A percentile compares a stretch with the other conserved stretches of the same genome.
Conservation (phyloP, 2,797 vertebrate species). For the Centropyge bicolor region DNA sequence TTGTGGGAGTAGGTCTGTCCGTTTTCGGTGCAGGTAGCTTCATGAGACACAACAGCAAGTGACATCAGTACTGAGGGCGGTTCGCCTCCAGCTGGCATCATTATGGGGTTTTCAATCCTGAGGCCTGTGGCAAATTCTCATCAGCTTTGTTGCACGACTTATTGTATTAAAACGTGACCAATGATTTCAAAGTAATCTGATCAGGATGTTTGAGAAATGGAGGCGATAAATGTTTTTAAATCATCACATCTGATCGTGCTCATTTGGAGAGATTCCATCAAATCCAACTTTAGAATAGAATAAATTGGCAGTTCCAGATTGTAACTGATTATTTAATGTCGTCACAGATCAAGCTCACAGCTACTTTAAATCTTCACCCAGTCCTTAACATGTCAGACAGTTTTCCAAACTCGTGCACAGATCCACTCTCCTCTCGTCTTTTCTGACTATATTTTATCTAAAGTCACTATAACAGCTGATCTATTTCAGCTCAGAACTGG, state of each 20-base stretch:
- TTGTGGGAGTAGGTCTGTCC: constrained; percentile 49
- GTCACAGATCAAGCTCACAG: no score
- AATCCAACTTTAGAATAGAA: no score
- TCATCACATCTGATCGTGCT: no score
- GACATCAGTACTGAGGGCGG: constrained; percentile 21
- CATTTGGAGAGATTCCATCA: no score
- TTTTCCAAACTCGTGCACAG: background rate
- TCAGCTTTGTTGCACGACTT: background rate
- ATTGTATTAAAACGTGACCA: background rate
- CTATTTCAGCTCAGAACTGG: background rate
- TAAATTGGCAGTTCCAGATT: no score
- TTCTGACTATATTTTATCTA: background rate
- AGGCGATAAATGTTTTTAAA: no score
- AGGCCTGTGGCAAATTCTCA: background rate
- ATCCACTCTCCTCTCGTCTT: background rate
- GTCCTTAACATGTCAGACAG: background rate
- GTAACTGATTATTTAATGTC: no score
- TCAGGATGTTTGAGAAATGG: no score
- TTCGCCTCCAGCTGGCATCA: constrained; percentile 31
- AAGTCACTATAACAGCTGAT: background rate
- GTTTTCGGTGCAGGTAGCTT: constrained; percentile 59
- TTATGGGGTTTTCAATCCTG: constrained; percentile 25
- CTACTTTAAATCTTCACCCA: background rate
- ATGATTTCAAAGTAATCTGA: no score
- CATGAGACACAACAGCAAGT: constrained; percentile 46